Percentiles rank a stretch among this genome's conserved stretches.
Conservation (phyloP, 2,888 invertebrate species). For the Torymus texanus region DNA sequence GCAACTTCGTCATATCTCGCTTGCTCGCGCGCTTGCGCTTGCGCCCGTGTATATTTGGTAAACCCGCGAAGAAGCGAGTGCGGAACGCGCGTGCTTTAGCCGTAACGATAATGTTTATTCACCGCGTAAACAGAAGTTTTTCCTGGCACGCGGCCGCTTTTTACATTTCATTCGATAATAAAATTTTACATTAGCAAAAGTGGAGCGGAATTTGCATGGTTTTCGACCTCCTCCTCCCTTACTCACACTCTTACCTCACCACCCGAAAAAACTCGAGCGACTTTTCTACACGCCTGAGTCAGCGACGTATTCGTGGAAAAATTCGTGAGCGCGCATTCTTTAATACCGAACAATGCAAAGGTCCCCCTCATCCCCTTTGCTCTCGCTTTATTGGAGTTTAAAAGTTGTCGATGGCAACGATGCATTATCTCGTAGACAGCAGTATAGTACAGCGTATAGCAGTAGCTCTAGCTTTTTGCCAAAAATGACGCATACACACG, state of each 20-base stretch:
- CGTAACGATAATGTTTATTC: constrained; percentile 38
- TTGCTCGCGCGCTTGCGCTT: too few species aligned
- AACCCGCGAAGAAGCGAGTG: too few species aligned
- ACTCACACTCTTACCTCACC: too few species aligned
- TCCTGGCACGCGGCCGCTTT: constrained; percentile 33
- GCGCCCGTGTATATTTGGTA: too few species aligned
- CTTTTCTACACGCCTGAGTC: constrained; percentile 4
- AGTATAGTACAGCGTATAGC: background rate
- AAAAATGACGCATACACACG: constrained; percentile 41
- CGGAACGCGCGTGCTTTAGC: background rate
- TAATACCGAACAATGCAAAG: constrained; percentile 30
- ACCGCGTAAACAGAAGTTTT: constrained; percentile 43
- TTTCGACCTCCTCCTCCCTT: background rate
- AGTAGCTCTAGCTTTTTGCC: too few species aligned
- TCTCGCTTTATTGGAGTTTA: constrained; percentile 47
- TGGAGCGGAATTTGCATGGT: constrained; percentile 42
- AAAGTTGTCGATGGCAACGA: constrained; percentile 47
- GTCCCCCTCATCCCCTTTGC: background rate
- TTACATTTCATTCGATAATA: constrained; percentile 39
- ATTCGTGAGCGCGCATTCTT: constrained; percentile 15
- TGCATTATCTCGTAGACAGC: constrained; percentile 21
- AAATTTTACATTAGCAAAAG: constrained; percentile 52
- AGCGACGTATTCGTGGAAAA: constrained; percentile 4
- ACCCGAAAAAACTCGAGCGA: too few species aligned
- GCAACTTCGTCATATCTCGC: too few species aligned